A percentile compares a stretch with the other conserved stretches of the same genome.
Conservation (phyloP, 2,113 vertebrate genomes). For the Galbula dea region DNA sequence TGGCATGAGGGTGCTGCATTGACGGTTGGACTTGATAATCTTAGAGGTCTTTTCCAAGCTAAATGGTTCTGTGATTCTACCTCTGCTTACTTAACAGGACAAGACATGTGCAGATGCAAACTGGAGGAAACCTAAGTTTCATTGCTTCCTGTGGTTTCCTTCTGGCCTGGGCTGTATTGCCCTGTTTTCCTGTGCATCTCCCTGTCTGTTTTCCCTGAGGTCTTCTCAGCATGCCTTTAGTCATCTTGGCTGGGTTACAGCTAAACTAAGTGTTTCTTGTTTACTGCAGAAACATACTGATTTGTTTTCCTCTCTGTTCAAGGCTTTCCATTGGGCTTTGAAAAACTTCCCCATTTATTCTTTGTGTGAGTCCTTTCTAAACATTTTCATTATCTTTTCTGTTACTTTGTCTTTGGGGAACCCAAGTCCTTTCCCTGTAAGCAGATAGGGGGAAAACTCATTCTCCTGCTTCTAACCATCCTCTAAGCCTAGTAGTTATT, state of each 20-base stretch:
- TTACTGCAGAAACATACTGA: neutral
- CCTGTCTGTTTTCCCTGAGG: neutral
- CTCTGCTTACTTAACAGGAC: no score
- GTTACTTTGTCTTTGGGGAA: neutral
- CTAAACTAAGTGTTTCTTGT: neutral
- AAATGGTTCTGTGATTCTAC: no score
- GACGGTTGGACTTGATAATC: no score
- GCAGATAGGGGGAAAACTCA: neutral
- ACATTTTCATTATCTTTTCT: neutral
- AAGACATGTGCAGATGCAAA: neutral
- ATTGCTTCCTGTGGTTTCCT: no score
- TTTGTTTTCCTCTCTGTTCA: neutral
- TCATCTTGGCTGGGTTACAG: neutral
- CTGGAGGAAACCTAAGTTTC: no score
- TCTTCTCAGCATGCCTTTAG: neutral
- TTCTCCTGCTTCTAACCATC: neutral
- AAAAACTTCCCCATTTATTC: neutral
- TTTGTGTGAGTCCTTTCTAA: neutral
- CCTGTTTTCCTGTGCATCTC: no score
- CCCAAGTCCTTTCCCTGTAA: neutral
- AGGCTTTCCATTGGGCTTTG: neutral
- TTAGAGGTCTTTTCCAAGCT: no score
- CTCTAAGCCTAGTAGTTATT: neutral
- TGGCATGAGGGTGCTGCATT: no score
- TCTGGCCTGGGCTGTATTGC: neutral